A percentile compares a stretch with the other conserved stretches of the same genome.
These are phyloP conservation scores for Mactra quadrangularis DNA, from an alignment of 1,140 invertebrate species.

Conservation along the genomic window DNA sequence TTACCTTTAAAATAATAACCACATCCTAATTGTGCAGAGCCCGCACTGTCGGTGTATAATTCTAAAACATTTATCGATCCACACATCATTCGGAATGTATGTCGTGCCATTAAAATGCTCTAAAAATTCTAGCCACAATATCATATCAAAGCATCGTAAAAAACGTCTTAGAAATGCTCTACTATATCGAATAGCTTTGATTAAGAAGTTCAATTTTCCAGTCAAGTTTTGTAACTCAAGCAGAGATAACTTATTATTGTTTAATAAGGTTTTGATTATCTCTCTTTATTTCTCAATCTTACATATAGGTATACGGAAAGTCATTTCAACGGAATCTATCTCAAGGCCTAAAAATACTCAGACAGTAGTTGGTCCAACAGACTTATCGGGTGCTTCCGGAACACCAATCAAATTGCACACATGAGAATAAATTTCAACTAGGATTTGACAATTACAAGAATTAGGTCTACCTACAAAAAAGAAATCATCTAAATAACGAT, in stretches of 20 bases:
- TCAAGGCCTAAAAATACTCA: conserved; percentile 27
- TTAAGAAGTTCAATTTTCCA: conserved; percentile 6
- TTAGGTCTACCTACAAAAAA: conserved; percentile 13
- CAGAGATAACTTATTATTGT: not conserved
- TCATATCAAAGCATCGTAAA: conserved; percentile 48
- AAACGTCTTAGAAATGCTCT: conserved; percentile 42
- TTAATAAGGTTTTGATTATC: not conserved
- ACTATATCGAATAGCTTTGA: not conserved
- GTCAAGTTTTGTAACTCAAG: not conserved
- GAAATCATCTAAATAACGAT: conserved; percentile 60
- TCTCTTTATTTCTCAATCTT: conserved; percentile 5
- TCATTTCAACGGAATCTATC: conserved; percentile 6
- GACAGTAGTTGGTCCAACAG: not conserved
- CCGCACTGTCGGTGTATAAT: conserved; percentile 41
- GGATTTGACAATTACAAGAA: not conserved
- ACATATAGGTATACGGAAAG: not conserved
- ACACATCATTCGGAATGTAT: conserved; percentile 5
- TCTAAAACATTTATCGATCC: not conserved
- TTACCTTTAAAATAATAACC: conserved; percentile 12
- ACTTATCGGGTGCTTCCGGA: conserved; percentile 8
- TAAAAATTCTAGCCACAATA: conserved; percentile 47
- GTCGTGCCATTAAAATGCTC: conserved; percentile 33
- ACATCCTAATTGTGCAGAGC: not conserved
- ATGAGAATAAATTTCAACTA: conserved; percentile 1
- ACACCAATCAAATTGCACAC: conserved; percentile 14